Conservation (phyloP, 2,797 vertebrate species). For the Potorous gilbertii region DNA sequence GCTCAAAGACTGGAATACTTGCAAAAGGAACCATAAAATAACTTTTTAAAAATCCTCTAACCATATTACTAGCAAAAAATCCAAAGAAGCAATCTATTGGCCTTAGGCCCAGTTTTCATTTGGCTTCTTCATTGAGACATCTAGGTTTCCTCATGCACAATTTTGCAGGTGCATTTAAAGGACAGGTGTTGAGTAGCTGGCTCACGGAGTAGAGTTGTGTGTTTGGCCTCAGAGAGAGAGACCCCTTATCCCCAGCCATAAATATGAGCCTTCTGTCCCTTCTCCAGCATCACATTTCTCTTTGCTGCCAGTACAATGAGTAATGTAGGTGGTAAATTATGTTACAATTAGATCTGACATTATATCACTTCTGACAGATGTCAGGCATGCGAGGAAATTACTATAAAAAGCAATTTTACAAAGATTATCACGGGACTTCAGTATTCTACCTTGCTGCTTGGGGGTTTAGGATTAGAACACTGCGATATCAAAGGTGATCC, state of each 20-base stretch:
- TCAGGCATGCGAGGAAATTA: not conserved
- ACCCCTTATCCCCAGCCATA: not conserved
- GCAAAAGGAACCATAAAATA: not conserved
- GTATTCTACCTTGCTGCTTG: not conserved
- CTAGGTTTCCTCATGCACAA: not conserved
- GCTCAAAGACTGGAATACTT: not conserved
- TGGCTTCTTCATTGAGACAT: not conserved
- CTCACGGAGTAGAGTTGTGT: not conserved
- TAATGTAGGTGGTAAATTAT: conserved; percentile 4
- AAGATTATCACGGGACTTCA: not conserved
- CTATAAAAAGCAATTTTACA: not conserved
- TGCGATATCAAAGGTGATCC: not conserved
- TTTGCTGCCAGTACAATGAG: not conserved
- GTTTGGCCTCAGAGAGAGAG: not conserved
- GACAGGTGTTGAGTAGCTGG: not conserved
- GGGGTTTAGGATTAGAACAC: not conserved
- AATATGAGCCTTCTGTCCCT: not conserved
- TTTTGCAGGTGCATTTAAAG: conserved; percentile 5
- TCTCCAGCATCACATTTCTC: not conserved
- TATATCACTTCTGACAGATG: conserved; percentile 1
- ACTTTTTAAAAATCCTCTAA: not conserved
- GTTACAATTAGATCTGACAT: not conserved
- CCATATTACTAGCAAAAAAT: not conserved
- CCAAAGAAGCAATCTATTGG: not conserved
- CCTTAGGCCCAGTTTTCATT: conserved; percentile 3